phyloP scores from a whole-genome alignment of 2,797 vertebrate species.

The Cryptoblepharus egeriae region DNA sequence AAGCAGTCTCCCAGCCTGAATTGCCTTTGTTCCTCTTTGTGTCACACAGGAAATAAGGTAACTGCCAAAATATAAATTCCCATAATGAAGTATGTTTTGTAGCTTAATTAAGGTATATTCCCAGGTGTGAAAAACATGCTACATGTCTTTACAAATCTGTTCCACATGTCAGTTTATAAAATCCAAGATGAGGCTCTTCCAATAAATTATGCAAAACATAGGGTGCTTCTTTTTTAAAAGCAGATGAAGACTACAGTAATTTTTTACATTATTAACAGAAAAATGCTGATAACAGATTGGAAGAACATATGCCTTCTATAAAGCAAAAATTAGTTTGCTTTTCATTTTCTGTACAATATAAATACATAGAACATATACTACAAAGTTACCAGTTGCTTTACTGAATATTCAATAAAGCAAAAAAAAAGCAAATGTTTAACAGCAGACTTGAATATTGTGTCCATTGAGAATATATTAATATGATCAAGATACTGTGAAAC shows the following conservation, averaged over 20 bases:
- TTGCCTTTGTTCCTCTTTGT: not conserved
- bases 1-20: not conserved
- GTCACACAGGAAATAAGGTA: constrained; percentile 14
- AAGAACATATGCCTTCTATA: constrained; percentile 32
- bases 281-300: constrained; percentile 45
- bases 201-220: constrained; percentile 43
- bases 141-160: constrained; percentile 52
- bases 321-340: constrained; percentile 30
- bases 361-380: constrained; percentile 21
- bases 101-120: constrained; percentile 57
- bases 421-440: constrained; percentile 3
- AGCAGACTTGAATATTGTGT: not conserved
- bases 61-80: constrained; percentile 30
- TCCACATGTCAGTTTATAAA: constrained; percentile 24
- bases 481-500: not conserved
- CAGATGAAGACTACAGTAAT: constrained; percentile 38
- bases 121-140: constrained; percentile 50
- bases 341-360: constrained; percentile 32
- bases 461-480: not conserved
- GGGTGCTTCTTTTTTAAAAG: constrained; percentile 28
- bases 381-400: not conserved
- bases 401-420: not conserved
- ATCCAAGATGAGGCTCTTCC: constrained; percentile 32
- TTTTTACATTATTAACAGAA: constrained; percentile 41
- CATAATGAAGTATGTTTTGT: constrained; percentile 17